phyloP scores from a whole-genome alignment of 1,140 invertebrate species.

The Trichogramma pretiosum region DNA sequence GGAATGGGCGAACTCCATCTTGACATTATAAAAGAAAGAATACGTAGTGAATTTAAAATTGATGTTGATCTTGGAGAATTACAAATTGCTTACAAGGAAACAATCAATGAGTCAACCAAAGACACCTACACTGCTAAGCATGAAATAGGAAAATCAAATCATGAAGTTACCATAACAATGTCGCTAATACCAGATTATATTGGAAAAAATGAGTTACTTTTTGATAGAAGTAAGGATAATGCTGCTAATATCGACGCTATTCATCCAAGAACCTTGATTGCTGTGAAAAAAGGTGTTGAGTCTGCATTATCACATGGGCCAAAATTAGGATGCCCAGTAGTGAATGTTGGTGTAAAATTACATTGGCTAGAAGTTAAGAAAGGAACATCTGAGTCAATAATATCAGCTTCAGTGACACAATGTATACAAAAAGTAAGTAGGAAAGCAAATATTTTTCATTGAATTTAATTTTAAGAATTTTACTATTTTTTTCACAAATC shows the following conservation, averaged over 20 bases:
- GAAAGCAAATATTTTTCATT: neutral
- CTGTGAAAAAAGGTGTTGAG: slow-evolving; percentile 54
- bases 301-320: slow-evolving; percentile 62
- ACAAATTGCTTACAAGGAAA: slow-evolving; percentile 91
- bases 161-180: slow-evolving; percentile 51
- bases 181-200: slow-evolving; percentile 46
- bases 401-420: slow-evolving; percentile 68
- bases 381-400: slow-evolving; percentile 66
- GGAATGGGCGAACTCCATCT: slow-evolving; percentile 97
- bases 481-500: neutral
- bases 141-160: slow-evolving; percentile 54
- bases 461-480: neutral
- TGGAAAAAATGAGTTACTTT: slow-evolving; percentile 38
- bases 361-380: slow-evolving; percentile 64
- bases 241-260: slow-evolving; percentile 55
- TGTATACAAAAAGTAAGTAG: slow-evolving; percentile 64
- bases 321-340: slow-evolving; percentile 60
- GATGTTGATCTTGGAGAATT: slow-evolving; percentile 86
- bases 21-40: slow-evolving; percentile 84
- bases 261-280: slow-evolving; percentile 50
- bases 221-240: slow-evolving; percentile 58
- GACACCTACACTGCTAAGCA: slow-evolving; percentile 54
- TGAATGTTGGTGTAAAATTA: slow-evolving; percentile 66
- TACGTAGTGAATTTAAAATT: slow-evolving; percentile 82
- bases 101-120: slow-evolving; percentile 46